These are phyloP conservation scores for Trissonchulus latispiculum DNA, from an alignment of 2,888 invertebrate genomes.

Conservation along the genomic window DNA sequence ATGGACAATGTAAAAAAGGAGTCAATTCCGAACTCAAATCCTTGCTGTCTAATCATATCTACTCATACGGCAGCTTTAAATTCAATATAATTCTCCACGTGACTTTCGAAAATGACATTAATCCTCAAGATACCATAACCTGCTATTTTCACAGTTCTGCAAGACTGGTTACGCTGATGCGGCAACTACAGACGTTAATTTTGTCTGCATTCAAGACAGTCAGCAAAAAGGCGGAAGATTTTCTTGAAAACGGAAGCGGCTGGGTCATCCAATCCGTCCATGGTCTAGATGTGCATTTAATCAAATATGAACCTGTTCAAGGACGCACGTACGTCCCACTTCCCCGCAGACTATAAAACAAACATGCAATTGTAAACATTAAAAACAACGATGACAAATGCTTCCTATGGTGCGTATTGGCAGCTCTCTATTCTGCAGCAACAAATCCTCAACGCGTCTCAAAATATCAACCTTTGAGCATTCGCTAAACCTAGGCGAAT, in stretches of 20 bases:
- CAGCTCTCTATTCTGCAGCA: background rate
- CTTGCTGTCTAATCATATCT: too few species aligned
- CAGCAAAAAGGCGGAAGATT: background rate
- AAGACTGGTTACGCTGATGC: too few species aligned
- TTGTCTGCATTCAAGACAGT: too few species aligned
- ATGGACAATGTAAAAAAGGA: too few species aligned
- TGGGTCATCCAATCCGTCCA: background rate
- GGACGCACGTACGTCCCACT: slow-evolving; percentile 23
- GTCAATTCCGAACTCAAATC: too few species aligned
- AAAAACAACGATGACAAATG: slow-evolving; percentile 1
- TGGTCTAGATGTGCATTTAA: background rate
- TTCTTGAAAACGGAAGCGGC: background rate
- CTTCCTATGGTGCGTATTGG: too few species aligned
- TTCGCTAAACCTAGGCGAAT: background rate
- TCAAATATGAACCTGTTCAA: background rate
- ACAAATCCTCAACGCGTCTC: background rate
- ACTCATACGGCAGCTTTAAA: too few species aligned
- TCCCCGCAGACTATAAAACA: slow-evolving; percentile 16
- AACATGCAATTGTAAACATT: background rate
- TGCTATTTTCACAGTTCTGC: too few species aligned
- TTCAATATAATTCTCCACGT: too few species aligned
- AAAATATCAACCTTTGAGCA: background rate
- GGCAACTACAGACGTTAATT: too few species aligned
- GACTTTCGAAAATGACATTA: too few species aligned
- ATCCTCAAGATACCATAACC: too few species aligned